These are phyloP conservation scores for Carduelis carduelis DNA, from an alignment of 2,797 vertebrate species.

Conservation along the genomic window DNA sequence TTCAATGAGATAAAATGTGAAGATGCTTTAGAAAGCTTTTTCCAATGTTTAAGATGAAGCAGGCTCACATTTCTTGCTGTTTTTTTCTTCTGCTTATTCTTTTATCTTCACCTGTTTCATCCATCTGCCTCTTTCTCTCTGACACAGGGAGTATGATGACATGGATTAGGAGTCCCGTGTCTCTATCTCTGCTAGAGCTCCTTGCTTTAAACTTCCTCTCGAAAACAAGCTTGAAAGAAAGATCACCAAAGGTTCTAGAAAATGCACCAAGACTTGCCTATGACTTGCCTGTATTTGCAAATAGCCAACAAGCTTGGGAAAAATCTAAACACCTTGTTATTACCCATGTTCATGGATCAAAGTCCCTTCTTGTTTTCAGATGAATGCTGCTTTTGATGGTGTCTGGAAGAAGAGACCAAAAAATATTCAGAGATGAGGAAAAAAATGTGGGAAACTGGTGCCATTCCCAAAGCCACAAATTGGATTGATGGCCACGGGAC, in stretches of 20 bases:
- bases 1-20: not conserved
- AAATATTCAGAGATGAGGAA: not conserved
- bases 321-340: not conserved
- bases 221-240: not conserved
- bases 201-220: not conserved
- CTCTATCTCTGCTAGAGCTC: not conserved
- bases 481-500: accelerated
- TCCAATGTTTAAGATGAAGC: not conserved
- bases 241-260: not conserved
- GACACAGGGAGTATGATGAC: not conserved
- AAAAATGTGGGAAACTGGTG: not conserved
- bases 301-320: not conserved
- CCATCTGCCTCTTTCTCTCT: not conserved
- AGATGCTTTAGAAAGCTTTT: not conserved
- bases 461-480: not conserved
- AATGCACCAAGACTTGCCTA: not conserved
- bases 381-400: not conserved
- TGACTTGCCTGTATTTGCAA: not conserved
- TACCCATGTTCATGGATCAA: not conserved
- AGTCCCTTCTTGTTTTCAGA: not conserved
- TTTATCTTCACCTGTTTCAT: not conserved
- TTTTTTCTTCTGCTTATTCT: not conserved
- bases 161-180: not conserved
- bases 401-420: not conserved
- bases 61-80: not conserved